Base-by-base conservation (phyloP, 2,888 invertebrate species). In the Phengaris arion region DNA sequence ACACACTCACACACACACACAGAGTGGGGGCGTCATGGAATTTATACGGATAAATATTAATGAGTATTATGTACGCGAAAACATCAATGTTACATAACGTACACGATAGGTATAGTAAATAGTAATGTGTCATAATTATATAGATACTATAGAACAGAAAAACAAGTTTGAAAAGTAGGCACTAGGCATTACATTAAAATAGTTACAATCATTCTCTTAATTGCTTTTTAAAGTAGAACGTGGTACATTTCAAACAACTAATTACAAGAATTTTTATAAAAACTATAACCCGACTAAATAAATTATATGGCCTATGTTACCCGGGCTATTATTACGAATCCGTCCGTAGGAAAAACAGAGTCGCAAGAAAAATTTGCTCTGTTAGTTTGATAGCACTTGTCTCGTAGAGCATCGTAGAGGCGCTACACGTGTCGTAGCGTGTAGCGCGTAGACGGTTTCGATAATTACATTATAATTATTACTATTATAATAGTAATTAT, bases 1-100 rank as follows among this genome's bases (percentile, higher is more conserved):
- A 76, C 15, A 77, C 35, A 35, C 35, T 35, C 78, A 77, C 77
- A 80, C 78, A 79, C 78, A 79, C 78, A 79, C 77, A 81, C 76
- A 72, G 52, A 75, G 64, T 75, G 79, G 52, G 76, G 75, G 75
- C 78, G 76, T 76, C 76, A 77, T 76, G 76, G 52, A 72, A 54
- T 72, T 72, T 35, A 72, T 72, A 72, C 52, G 54, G 72, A 72
- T 72, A 72, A 72, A 72, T 72, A 72, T 72, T 72, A 72, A 72
- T 72, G 72, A 72, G 69, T 48, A 69, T 69, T 10, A 69, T 69
- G 48, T 48, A 15, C 12, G 59, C 35, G 35, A 35, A 15, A 46
- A 48, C 46, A 48, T 48, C 46, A 45, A 15, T 48, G 68, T 69
- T 69, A 48, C 69, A 64, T 59, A 59, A 22, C 9, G 8, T 57